Percentiles rank a stretch among this genome's conserved stretches.
phyloP scores from a whole-genome alignment of 2,888 invertebrate species.

The Dryomyza anilis region DNA sequence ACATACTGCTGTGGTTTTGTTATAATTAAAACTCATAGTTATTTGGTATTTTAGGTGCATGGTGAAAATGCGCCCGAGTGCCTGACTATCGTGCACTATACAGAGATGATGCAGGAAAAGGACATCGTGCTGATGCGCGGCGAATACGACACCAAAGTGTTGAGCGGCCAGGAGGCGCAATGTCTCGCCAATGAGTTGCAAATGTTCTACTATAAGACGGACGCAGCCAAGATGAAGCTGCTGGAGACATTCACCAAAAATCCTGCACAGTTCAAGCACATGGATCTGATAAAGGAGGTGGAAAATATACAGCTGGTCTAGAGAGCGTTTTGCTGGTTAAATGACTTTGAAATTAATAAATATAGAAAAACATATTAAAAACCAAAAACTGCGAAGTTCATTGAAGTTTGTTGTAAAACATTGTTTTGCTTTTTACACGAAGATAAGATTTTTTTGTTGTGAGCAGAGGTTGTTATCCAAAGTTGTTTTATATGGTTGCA shows the following conservation, averaged over 20 bases:
- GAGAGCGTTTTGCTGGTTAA: too few relatives aligned
- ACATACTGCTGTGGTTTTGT: neutral
- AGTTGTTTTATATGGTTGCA: too few relatives aligned
- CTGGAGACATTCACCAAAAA: conserved; percentile 72
- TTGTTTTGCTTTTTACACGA: too few relatives aligned
- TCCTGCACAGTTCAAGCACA: conserved; percentile 80
- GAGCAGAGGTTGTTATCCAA: too few relatives aligned
- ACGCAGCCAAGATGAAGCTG: conserved; percentile 67
- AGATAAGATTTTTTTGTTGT: too few relatives aligned
- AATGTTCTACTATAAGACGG: conserved; percentile 77
- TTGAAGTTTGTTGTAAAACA: too few relatives aligned
- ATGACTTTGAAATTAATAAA: too few relatives aligned
- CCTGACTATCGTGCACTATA: conserved; percentile 78
- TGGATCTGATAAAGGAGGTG: conserved; percentile 78
- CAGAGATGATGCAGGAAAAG: conserved; percentile 74
- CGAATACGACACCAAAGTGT: conserved; percentile 80
- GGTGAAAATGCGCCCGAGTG: conserved; percentile 90
- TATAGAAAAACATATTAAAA: too few relatives aligned
- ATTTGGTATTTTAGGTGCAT: conserved; percentile 66
- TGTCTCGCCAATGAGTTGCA: conserved; percentile 86
- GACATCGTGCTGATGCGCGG: conserved; percentile 83
- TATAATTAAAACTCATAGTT: neutral
- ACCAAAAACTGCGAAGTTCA: too few relatives aligned
- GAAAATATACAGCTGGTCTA: conserved; percentile 67
- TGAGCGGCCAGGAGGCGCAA: conserved; percentile 79